Evolutionary conservation across 2,797 vertebrate species (phyloP).

Genomic region (Chaenodraco wilsoni): DNA sequence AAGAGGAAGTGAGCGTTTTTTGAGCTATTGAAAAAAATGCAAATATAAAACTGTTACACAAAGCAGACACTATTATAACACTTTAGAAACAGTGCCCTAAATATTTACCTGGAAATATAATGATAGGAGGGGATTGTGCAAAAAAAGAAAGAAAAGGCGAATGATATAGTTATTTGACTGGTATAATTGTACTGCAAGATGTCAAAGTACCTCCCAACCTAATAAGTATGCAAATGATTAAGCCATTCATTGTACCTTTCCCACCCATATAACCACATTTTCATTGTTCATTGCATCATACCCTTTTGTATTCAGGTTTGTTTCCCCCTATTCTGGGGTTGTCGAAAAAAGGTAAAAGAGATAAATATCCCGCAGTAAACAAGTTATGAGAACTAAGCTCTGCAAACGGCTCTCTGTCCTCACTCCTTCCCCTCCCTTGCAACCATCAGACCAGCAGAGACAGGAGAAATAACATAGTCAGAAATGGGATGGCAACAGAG

Average conservation of each 20-base stretch:
- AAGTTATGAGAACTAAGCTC: constrained; percentile 21
- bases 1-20: constrained; percentile 26
- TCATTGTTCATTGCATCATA: constrained; percentile 13
- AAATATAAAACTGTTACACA: constrained; percentile 3
- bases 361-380: constrained; percentile 2
- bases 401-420: constrained; percentile 42
- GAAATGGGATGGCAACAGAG: constrained; percentile 35
- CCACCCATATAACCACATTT: not conserved
- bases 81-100: not conserved
- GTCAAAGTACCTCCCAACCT: not conserved
- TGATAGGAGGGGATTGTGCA: not conserved
- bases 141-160: not conserved
- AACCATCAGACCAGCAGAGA: constrained; percentile 51
- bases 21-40: constrained; percentile 11
- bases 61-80: constrained; percentile 9
- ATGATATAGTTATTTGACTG: not conserved
- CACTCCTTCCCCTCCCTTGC: not conserved
- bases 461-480: constrained; percentile 52
- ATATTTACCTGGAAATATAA: not conserved
- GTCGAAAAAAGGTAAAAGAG: constrained; percentile 5
- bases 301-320: constrained; percentile 17
- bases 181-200: not conserved
- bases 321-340: constrained; percentile 8
- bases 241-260: not conserved
- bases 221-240: not conserved